Conservation (phyloP, 2,797 vertebrate genomes). For the Gallinago solitaria region DNA sequence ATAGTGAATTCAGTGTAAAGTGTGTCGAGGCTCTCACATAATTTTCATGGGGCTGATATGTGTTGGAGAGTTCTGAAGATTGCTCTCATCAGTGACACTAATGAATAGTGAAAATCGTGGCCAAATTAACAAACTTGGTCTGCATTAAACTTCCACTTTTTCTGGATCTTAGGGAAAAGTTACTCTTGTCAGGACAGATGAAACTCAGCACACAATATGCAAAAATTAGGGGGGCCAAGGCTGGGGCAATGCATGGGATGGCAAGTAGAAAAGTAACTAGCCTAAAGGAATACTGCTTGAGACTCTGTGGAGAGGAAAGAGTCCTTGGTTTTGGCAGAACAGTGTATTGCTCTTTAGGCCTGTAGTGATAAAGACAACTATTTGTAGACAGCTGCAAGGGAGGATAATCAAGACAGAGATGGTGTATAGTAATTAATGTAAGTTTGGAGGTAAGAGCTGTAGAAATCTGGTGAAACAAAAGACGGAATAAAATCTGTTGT, state of each 20-base stretch:
- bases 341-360: not conserved
- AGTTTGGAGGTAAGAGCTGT: not conserved
- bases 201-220: not conserved
- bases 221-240: not conserved
- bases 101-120: not conserved
- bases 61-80: not conserved
- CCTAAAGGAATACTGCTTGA: not conserved
- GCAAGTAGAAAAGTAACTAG: not conserved
- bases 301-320: not conserved
- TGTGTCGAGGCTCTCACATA: not conserved
- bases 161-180: not conserved
- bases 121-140: not conserved
- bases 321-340: not conserved
- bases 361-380: not conserved
- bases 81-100: not conserved
- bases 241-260: not conserved
- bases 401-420: not conserved
- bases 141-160: not conserved
- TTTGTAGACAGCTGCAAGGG: not conserved
- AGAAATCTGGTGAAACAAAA: not conserved
- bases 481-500: not conserved
- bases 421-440: not conserved
- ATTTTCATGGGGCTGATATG: not conserved
- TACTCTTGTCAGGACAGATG: not conserved
- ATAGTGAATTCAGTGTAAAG: not conserved